These are phyloP conservation scores for Chionoecetes opilio DNA, from an alignment of 1,140 invertebrate genomes.

Conservation along the genomic window DNA sequence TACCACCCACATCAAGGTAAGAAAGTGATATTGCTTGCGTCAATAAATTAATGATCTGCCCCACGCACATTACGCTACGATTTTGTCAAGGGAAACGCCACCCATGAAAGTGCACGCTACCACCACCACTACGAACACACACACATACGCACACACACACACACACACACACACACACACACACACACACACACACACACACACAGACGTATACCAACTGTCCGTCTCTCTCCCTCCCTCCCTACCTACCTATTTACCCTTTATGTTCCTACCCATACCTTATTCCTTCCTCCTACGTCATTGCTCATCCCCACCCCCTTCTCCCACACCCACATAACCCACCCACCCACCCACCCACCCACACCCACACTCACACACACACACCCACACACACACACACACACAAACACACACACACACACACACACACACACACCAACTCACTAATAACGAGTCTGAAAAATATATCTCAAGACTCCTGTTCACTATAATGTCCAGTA, in stretches of 20 bases:
- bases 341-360: no score
- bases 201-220: no score
- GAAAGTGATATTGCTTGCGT: background rate
- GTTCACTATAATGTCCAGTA: conserved; percentile 19
- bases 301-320: no score
- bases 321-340: no score
- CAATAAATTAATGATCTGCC: conserved; percentile 30
- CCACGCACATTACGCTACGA: background rate
- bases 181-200: background rate
- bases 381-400: background rate
- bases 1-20: background rate
- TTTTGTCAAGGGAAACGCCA: background rate
- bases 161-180: no score
- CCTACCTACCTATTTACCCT: no score
- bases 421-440: background rate
- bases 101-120: background rate
- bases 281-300: no score
- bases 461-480: conserved; percentile 29
- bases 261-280: background rate
- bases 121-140: background rate
- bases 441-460: conserved; percentile 7
- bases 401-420: no score
- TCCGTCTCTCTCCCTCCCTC: no score
- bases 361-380: background rate
- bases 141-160: background rate